These are phyloP conservation scores for Epizoanthus rinbou DNA, from an alignment of 92 coral and sea anemone genomes.

Conservation along the genomic window DNA sequence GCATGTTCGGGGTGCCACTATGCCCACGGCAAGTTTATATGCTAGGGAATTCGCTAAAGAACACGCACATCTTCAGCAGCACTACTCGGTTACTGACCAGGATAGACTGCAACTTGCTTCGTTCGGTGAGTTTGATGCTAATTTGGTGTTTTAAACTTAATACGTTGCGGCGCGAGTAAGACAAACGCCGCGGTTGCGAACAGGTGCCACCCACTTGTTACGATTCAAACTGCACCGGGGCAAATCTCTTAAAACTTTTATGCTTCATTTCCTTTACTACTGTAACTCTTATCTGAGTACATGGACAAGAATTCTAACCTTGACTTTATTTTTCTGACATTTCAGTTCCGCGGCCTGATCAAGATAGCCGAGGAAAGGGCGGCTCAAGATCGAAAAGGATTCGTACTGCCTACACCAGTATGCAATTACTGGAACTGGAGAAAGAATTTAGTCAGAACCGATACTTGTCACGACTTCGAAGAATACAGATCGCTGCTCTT, in stretches of 20 bases:
- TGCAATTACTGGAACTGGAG: constrained; percentile 92
- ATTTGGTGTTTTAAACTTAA: constrained; percentile 3
- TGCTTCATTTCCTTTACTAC: constrained; percentile 13
- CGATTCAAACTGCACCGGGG: constrained; percentile 25
- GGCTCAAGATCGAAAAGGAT: constrained; percentile 95
- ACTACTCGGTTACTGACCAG: constrained; percentile 75
- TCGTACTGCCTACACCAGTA: constrained; percentile 96
- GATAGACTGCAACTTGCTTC: constrained; percentile 83
- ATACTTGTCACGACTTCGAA: constrained; percentile 88
- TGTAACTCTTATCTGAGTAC: constrained; percentile 14
- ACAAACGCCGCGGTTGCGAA: constrained; percentile 19
- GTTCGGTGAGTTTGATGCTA: constrained; percentile 76
- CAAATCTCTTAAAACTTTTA: constrained; percentile 56
- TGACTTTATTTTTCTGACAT: constrained; percentile 36
- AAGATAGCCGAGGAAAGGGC: constrained; percentile 69
- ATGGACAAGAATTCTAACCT: constrained; percentile 16
- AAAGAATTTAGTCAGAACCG: constrained; percentile 99
- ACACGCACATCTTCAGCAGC: constrained; percentile 82
- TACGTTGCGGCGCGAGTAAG: constrained; percentile 12
- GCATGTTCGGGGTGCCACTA: constrained; percentile 88
- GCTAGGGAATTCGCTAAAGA: constrained; percentile 78
- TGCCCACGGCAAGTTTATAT: constrained; percentile 78
- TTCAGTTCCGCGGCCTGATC: constrained; percentile 75
- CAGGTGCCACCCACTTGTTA: constrained; percentile 23
- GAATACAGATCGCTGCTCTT: constrained; percentile 97